Base-by-base conservation (phyloP, 2,797 vertebrate species). In the Hirundo rustica region DNA sequence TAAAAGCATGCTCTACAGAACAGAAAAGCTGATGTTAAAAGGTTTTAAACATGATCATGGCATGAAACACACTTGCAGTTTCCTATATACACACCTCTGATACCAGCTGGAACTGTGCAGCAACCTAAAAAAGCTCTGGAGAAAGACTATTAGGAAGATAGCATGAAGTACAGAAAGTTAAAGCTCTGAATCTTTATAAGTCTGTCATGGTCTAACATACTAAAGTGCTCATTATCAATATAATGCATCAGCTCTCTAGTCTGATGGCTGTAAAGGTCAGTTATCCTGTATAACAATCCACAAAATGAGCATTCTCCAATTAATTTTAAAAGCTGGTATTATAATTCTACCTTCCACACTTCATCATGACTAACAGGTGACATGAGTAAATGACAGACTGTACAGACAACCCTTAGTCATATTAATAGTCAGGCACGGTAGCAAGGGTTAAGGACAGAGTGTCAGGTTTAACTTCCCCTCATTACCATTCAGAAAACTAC, bases 401-500 rank as follows among this genome's bases (percentile, higher is more conserved):
- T 54, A 86, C 55, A 93, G 88, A 78, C 36, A 66, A 53, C 76
- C 91, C 85, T 88, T 80, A 86, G 80, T 84, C 71, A 92, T 78
- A 93, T 64, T 91, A 95, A 93, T 83, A 82, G 73, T 54, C 76
- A 82, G 55, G 77, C 76, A 79, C 10, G 1, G 89, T 73, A 90
- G 48, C 91, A 95, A 92, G 92, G 89, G 92, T 92, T 94, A 95
- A 95, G 92, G 85, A 93, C 82, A 91, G 82, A 89, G 45, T 79
- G 83, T 92, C 93, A 94, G 79, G 73, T 88, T 92, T 96, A 96
- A 93, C 85, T 95, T 96, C 57, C 72, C 64, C 53, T 94, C 89
- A 92, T 95, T 95, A 95, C 71, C 89, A 94, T 94, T 92, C 83
- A 93, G 85, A 96, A 96, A 97, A 96, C 82, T 94, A 96, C 91